A percentile compares a stretch with the other conserved stretches of the same genome.
Evolutionary conservation across 2,797 vertebrate species (phyloP).

Genomic region (Sternarchorhynchus goeldii): DNA sequence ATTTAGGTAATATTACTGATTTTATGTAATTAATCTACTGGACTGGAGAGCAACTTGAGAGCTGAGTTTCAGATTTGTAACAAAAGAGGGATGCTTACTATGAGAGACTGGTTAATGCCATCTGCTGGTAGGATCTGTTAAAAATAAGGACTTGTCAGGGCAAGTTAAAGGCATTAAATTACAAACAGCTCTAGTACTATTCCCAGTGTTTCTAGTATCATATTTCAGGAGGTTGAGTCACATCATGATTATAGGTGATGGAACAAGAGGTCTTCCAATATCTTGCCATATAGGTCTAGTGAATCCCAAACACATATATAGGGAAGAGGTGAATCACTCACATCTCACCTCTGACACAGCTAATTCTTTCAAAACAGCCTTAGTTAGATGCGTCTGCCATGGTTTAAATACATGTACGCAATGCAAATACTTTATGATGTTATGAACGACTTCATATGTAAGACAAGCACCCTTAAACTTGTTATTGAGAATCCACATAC

Average conservation of each 20-base stretch:
- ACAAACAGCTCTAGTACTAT: not conserved
- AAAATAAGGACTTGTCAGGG: constrained; percentile 30
- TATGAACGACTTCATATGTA: constrained; percentile 37
- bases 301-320: constrained; percentile 32
- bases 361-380: not conserved
- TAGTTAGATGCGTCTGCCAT: constrained; percentile 21
- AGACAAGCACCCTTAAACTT: constrained; percentile 21
- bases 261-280: constrained; percentile 9
- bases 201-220: not conserved
- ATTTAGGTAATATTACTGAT: constrained; percentile 27
- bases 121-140: constrained; percentile 49
- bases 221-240: constrained; percentile 15
- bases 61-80: constrained; percentile 17
- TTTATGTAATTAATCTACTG: constrained; percentile 12
- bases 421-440: constrained; percentile 17
- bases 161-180: not conserved
- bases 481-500: constrained; percentile 48
- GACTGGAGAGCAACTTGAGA: constrained; percentile 20
- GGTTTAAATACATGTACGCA: constrained; percentile 14
- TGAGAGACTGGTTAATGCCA: constrained; percentile 57
- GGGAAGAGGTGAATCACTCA: constrained; percentile 31
- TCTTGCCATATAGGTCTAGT: not conserved
- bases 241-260: constrained; percentile 28
- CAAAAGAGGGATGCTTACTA: constrained; percentile 24
- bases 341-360: constrained; percentile 36